Base-by-base conservation (phyloP, 2,113 vertebrate species). In the Indicator maculatus region DNA sequence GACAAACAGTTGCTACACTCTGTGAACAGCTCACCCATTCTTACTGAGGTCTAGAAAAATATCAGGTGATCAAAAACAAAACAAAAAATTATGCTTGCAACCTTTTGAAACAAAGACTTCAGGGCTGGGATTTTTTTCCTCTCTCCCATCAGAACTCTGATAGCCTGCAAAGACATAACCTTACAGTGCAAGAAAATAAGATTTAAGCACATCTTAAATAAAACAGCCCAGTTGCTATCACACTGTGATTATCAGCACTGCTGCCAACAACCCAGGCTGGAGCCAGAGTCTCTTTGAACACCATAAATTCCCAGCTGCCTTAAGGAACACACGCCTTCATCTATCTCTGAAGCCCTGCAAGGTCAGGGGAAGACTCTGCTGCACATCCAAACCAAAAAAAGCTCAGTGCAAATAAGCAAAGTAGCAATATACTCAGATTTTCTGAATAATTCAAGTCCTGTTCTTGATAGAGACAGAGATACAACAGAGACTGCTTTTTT, bases 121-220 rank as follows among this genome's bases (percentile, higher is more conserved):
- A 33, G 50, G 28, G 74, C 33, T 89, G 53, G 74, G 27, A 78
- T 77, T 91, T 56, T 71, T 91, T 50, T 71, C 8, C 31, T 58
- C 41, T 45, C 64, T 87, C 81, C 87, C 55, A 93, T 82, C 69
- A 36, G 84, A 95, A 88, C 85, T 83, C 76, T 20, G 60, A n/a
- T 19, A 95, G 70, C 50, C 79, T 88, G 63, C 86, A 64, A 93
- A 97, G 78, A 94, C 52, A 87, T 66, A 92, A 90, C 55, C 55
- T 93, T 78, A 86, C 5, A 82, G 47, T 3, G 3, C 70, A 82
- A 88, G 60, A 83, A 95, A 88, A 85, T 59, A 93, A 95, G 89
- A 95, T 94, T 95, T 93, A 96, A 95, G 87, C 74, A 72, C 60
- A 77, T 95, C 83, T 95, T 91, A 95, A 97, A 96, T 89, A 95